phyloP scores from a whole-genome alignment of 2,888 invertebrate species.

The Troides aeacus region DNA sequence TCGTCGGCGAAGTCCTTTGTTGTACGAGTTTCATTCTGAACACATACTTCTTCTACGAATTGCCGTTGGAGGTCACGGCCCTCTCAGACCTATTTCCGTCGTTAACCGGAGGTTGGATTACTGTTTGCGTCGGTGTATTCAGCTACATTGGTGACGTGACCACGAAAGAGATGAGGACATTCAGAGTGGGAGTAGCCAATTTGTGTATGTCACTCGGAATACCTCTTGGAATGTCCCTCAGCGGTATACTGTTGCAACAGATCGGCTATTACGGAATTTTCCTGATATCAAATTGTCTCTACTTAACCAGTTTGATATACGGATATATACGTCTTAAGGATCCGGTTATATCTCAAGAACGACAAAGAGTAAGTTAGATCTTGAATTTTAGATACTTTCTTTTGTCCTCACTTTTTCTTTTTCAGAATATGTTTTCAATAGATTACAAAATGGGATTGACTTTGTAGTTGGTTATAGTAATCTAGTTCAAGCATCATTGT shows the following conservation, averaged over 20 bases:
- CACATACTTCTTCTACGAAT: constrained; percentile 80
- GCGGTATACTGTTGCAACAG: constrained; percentile 75
- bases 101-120: constrained; percentile 80
- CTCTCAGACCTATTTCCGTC: constrained; percentile 79
- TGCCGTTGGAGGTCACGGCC: constrained; percentile 79
- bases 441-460: neutral
- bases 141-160: constrained; percentile 83
- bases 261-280: constrained; percentile 77
- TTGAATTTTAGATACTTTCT: neutral
- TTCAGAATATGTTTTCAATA: neutral
- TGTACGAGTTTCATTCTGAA: constrained; percentile 76
- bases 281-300: constrained; percentile 71
- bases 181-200: constrained; percentile 82
- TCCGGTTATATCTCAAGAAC: constrained; percentile 60
- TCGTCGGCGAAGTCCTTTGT: constrained; percentile 77
- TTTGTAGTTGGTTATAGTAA: neutral
- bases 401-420: neutral
- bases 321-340: constrained; percentile 72
- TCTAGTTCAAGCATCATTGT: constrained; percentile 2
- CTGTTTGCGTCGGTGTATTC: constrained; percentile 81
- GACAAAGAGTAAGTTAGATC: constrained; percentile 64
- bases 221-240: constrained; percentile 79
- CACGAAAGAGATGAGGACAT: constrained; percentile 80
- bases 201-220: constrained; percentile 82
- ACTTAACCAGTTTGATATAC: constrained; percentile 76